Evolutionary conservation across 2,797 vertebrate species (phyloP).

Genomic region (Cuniculus paca): DNA sequence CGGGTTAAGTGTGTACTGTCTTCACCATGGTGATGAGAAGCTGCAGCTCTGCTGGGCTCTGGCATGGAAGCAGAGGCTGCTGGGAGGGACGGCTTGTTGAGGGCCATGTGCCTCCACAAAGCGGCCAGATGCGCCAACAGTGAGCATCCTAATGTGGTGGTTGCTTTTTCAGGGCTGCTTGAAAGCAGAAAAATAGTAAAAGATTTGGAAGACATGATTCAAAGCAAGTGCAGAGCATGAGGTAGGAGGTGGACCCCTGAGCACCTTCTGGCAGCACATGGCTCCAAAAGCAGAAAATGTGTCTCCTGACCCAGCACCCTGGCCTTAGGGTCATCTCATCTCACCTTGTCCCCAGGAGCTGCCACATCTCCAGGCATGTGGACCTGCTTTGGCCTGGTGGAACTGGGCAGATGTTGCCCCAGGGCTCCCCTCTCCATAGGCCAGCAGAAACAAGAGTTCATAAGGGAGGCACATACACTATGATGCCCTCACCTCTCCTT

Average conservation of each 20-base stretch:
- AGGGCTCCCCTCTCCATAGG: neutral
- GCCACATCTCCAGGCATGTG: neutral
- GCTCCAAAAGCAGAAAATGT: neutral
- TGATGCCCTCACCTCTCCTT: neutral
- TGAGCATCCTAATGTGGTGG: neutral
- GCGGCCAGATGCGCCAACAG: neutral
- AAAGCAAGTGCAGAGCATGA: neutral
- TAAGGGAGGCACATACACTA: neutral
- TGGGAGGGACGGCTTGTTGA: neutral
- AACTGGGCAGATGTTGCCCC: neutral
- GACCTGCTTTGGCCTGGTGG: neutral
- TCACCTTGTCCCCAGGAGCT: neutral
- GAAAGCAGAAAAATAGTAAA: neutral
- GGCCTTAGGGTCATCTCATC: neutral
- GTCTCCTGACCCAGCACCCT: rapidly evolving
- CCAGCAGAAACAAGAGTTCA: neutral
- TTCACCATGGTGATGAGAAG: neutral
- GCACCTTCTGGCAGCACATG: neutral
- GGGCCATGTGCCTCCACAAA: too few species aligned
- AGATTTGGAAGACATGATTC: neutral
- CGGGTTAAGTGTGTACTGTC: neutral
- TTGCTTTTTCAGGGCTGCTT: neutral
- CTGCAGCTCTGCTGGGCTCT: neutral
- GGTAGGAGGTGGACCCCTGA: rapidly evolving
- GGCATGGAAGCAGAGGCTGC: neutral